These are phyloP conservation scores for Drosophila kanapiae DNA, from an alignment of 1,140 invertebrate species.

Conservation along the genomic window DNA sequence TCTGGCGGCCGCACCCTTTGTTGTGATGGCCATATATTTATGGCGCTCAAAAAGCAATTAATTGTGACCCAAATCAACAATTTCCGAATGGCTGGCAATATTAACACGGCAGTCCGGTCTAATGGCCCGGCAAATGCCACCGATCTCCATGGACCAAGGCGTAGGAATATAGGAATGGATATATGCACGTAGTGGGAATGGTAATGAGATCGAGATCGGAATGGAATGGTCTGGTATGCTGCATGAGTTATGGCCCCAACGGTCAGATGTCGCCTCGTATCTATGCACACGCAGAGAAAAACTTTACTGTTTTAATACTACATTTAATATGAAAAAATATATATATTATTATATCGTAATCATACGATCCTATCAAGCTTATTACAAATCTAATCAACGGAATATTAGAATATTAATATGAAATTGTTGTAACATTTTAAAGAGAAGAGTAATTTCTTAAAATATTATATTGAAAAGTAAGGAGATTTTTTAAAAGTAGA, in stretches of 20 bases:
- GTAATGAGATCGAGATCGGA: constrained; percentile 38
- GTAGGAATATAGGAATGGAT: constrained; percentile 36
- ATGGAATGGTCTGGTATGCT: constrained; percentile 49
- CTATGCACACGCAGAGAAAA: constrained; percentile 49
- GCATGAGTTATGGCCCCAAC: constrained; percentile 44
- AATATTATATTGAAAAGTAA: too few species aligned
- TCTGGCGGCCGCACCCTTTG: constrained; percentile 56
- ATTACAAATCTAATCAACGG: too few species aligned
- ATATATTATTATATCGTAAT: too few species aligned
- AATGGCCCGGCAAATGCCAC: constrained; percentile 68
- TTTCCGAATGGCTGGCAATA: constrained; percentile 62
- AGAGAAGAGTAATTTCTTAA: too few species aligned
- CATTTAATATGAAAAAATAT: constrained; percentile 9
- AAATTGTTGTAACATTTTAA: too few species aligned
- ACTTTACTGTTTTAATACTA: background rate
- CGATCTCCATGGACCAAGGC: constrained; percentile 58
- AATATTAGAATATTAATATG: too few species aligned
- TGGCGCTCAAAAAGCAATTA: constrained; percentile 75
- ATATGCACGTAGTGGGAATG: constrained; percentile 27
- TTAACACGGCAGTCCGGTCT: constrained; percentile 48
- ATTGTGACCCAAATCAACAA: constrained; percentile 80
- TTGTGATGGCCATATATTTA: constrained; percentile 79
- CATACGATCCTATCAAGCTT: too few species aligned
- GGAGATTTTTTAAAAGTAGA: too few species aligned
- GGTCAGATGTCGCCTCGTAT: constrained; percentile 75